These are phyloP conservation scores for pig (Sus scrofa) DNA, from an alignment of 2,113 vertebrate genomes.

Conservation along the genomic window DNA sequence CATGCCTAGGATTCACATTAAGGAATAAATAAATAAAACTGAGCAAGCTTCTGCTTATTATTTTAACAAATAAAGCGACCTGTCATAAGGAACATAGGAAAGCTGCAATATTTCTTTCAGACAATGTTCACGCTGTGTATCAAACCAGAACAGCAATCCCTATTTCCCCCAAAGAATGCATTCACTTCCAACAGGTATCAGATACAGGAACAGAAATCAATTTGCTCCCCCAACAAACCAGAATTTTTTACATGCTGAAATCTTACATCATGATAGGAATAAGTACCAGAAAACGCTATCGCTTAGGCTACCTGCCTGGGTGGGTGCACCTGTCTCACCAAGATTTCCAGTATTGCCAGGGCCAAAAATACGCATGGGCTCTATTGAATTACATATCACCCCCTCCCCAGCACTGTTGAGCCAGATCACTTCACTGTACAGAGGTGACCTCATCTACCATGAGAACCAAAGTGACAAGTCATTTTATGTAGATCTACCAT, in stretches of 20 bases:
- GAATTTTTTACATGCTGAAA: background rate
- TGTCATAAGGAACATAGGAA: background rate
- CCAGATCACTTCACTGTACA: background rate
- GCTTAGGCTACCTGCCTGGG: background rate
- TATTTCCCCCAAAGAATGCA: background rate
- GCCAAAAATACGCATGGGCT: background rate
- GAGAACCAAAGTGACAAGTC: background rate
- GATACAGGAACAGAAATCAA: background rate
- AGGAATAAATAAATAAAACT: background rate
- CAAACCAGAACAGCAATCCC: background rate
- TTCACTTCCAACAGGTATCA: background rate
- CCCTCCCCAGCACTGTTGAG: background rate
- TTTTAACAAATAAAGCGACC: background rate
- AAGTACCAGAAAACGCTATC: background rate
- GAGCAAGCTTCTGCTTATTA: background rate
- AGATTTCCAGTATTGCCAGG: background rate
- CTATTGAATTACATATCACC: background rate
- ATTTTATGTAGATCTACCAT: background rate
- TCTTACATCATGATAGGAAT: background rate
- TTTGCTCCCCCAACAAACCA: fast-evolving
- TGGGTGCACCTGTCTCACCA: background rate
- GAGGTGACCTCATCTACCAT: background rate
- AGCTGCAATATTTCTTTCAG: background rate
- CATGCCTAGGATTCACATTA: background rate
- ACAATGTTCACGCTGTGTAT: too few species aligned